Conservation (phyloP, 2,888 invertebrate genomes). For the Antitype chi region DNA sequence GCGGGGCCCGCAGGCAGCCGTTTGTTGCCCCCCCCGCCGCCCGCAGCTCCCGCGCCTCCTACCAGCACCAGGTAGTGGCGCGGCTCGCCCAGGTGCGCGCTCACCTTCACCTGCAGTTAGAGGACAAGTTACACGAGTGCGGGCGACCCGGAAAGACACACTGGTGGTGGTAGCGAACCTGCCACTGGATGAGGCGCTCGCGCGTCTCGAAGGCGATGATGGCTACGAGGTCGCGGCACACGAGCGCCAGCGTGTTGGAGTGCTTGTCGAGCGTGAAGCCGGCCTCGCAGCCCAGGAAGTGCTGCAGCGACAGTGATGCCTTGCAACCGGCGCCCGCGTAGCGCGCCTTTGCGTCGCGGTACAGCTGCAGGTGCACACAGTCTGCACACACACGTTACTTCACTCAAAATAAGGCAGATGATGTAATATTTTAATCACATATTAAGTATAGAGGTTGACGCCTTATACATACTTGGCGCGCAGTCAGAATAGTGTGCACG, state of each 20-base stretch:
- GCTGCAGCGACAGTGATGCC: slow-evolving; percentile 95
- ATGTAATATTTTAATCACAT: not conserved
- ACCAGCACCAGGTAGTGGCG: slow-evolving; percentile 82
- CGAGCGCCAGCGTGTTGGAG: slow-evolving; percentile 96
- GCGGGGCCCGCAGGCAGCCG: slow-evolving; percentile 95
- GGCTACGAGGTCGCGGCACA: slow-evolving; percentile 96
- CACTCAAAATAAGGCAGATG: not conserved
- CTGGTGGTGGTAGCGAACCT: slow-evolving; percentile 78
- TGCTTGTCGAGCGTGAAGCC: slow-evolving; percentile 97
- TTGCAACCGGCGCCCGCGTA: slow-evolving; percentile 91
- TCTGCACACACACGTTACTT: slow-evolving; percentile 89
- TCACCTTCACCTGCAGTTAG: slow-evolving; percentile 80
- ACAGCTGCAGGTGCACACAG: slow-evolving; percentile 96
- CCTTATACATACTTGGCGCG: not conserved
- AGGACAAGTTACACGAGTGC: not conserved
- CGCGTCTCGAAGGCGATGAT: slow-evolving; percentile 96
- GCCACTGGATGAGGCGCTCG: slow-evolving; percentile 97
- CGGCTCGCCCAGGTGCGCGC: slow-evolving; percentile 79
- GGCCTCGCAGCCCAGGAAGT: slow-evolving; percentile 95
- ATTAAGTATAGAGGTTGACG: too few species aligned
- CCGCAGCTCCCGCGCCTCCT: slow-evolving; percentile 79
- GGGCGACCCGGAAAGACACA: not conserved
- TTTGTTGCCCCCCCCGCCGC: slow-evolving; percentile 82
- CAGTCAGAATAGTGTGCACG: not conserved
- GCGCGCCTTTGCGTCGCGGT: slow-evolving; percentile 95